Evolutionary conservation across 2,797 vertebrate genomes (phyloP).

Genomic region (Paramormyrops hopkinsi): DNA sequence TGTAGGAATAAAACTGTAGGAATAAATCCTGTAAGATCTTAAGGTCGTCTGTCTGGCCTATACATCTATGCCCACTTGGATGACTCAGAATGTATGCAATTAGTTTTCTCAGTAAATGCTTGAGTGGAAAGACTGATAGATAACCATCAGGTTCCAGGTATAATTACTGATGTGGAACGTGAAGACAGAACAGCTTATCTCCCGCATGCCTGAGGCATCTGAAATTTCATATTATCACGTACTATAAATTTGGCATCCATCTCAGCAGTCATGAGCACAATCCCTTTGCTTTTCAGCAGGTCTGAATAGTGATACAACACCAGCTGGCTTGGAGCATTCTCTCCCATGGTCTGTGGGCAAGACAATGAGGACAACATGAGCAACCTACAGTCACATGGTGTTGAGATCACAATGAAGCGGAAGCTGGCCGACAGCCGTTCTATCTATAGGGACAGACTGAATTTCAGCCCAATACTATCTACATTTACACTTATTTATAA

Average conservation of each 20-base stretch:
- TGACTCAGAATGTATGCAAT: constrained; percentile 24
- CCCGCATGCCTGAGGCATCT: not conserved
- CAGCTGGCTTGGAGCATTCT: constrained; percentile 80
- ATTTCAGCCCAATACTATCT: not conserved
- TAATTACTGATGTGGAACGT: not conserved
- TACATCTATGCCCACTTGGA: constrained; percentile 25
- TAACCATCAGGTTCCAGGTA: not conserved
- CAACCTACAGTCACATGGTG: not conserved
- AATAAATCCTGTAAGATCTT: not conserved
- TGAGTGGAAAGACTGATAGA: not conserved
- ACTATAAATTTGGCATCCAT: constrained; percentile 83
- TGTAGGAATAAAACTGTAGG: not conserved
- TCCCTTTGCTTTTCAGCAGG: constrained; percentile 77
- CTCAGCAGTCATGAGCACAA: constrained; percentile 91
- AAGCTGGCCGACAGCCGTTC: not conserved
- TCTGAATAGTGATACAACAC: constrained; percentile 88
- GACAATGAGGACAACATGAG: not conserved
- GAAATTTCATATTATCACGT: constrained; percentile 31
- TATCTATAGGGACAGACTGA: not conserved
- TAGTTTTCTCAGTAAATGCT: not conserved
- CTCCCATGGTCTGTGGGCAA: constrained; percentile 64
- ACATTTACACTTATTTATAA: not conserved
- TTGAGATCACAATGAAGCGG: not conserved
- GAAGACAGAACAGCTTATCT: too few relatives aligned
- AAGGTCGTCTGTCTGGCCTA: not conserved